A percentile compares a stretch with the other conserved stretches of the same genome.
Evolutionary conservation across 1,140 invertebrate genomes (phyloP).

Genomic region (Protaetia brevitarsis): DNA sequence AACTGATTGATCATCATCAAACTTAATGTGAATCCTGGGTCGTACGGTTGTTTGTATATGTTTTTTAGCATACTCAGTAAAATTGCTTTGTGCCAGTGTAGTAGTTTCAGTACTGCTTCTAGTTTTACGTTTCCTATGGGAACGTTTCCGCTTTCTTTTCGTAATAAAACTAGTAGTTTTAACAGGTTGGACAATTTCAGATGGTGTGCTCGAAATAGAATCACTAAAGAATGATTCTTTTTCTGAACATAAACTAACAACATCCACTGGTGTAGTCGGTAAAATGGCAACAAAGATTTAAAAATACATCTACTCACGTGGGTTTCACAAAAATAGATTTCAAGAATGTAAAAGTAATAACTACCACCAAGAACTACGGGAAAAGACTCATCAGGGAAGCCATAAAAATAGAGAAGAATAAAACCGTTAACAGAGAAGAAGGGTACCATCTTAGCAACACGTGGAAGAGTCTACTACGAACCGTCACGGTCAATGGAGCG

Average conservation of each 20-base stretch:
- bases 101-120: neutral
- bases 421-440: too few relatives aligned
- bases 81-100: neutral
- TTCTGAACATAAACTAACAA: neutral
- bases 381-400: too few relatives aligned
- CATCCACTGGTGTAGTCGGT: neutral
- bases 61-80: neutral
- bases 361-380: too few relatives aligned
- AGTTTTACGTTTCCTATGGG: neutral
- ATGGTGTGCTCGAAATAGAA: neutral
- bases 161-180: neutral
- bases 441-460: too few relatives aligned
- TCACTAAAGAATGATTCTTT: neutral
- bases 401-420: too few relatives aligned
- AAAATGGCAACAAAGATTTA: too few relatives aligned
- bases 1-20: neutral
- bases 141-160: neutral
- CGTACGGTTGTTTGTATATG: neutral
- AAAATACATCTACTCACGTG: too few relatives aligned
- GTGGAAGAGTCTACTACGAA: too few relatives aligned
- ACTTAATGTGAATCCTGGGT: neutral
- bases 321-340: too few relatives aligned
- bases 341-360: too few relatives aligned
- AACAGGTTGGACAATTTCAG: neutral
- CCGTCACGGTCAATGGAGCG: too few relatives aligned